These are phyloP conservation scores for Ophraella communa DNA, from an alignment of 2,888 invertebrate genomes.

Conservation along the genomic window DNA sequence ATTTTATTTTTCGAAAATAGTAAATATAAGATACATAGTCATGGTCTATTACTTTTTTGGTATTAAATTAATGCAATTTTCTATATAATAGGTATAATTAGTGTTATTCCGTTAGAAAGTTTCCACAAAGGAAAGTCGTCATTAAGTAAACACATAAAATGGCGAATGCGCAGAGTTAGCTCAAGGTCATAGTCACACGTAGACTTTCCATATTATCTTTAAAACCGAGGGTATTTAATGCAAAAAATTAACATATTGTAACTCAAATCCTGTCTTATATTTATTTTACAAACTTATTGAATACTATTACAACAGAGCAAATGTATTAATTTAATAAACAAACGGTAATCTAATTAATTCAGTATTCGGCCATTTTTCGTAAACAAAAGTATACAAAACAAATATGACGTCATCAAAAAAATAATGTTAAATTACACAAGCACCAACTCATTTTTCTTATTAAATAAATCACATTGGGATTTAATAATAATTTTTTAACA, in stretches of 20 bases:
- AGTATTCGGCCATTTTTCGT: background rate
- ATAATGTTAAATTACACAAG: background rate
- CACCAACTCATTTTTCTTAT: background rate
- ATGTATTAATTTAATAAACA: background rate
- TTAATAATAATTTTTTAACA: background rate
- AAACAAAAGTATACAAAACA: background rate
- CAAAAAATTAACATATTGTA: background rate
- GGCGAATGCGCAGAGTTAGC: slow-evolving; percentile 13
- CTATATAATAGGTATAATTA: background rate
- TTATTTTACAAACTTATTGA: too few species aligned
- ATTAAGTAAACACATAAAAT: background rate
- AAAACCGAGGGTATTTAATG: background rate
- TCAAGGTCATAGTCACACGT: slow-evolving; percentile 8
- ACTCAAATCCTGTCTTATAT: background rate
- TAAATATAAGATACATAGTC: background rate
- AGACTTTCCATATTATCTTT: background rate
- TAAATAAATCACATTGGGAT: background rate
- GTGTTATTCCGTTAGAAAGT: background rate
- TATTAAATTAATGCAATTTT: background rate
- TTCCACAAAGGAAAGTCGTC: background rate
- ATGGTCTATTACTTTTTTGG: background rate
- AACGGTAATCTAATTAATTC: background rate
- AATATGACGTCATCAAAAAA: background rate
- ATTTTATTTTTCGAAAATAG: background rate
- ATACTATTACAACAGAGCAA: background rate